Evolutionary conservation across 2,113 vertebrate species (phyloP).

Genomic region (Equus quagga): DNA sequence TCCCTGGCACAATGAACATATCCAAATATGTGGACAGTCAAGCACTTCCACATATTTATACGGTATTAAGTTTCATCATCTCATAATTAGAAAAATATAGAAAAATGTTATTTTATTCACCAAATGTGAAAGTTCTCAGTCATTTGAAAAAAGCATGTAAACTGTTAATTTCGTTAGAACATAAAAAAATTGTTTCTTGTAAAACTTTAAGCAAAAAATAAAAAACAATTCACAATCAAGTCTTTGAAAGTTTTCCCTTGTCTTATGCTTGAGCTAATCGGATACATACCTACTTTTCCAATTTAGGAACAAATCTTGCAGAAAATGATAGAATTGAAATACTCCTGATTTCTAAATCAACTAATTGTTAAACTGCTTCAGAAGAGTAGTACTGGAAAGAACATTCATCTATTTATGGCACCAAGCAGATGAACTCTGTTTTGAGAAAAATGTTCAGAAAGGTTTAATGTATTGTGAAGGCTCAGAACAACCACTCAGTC

Average conservation of each 20-base stretch:
- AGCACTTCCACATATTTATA: neutral
- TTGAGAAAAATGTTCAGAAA: slow-evolving; percentile 13
- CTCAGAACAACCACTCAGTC: neutral
- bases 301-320: slow-evolving; percentile 44
- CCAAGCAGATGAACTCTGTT: neutral
- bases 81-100: neutral
- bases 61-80: neutral
- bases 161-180: neutral
- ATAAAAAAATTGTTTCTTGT: neutral
- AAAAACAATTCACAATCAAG: slow-evolving; percentile 51
- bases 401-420: slow-evolving; percentile 42
- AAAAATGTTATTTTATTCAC: neutral
- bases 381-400: neutral
- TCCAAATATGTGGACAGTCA: neutral
- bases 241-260: slow-evolving; percentile 20
- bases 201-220: slow-evolving; percentile 48
- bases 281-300: slow-evolving; percentile 52
- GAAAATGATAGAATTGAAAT: slow-evolving; percentile 46
- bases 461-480: neutral
- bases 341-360: slow-evolving; percentile 45
- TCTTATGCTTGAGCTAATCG: slow-evolving; percentile 10
- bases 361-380: slow-evolving; percentile 25
- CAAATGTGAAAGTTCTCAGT: neutral
- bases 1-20: neutral
- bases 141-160: neutral